phyloP scores from a whole-genome alignment of 2,797 vertebrate species.

The Myotis daubentonii region DNA sequence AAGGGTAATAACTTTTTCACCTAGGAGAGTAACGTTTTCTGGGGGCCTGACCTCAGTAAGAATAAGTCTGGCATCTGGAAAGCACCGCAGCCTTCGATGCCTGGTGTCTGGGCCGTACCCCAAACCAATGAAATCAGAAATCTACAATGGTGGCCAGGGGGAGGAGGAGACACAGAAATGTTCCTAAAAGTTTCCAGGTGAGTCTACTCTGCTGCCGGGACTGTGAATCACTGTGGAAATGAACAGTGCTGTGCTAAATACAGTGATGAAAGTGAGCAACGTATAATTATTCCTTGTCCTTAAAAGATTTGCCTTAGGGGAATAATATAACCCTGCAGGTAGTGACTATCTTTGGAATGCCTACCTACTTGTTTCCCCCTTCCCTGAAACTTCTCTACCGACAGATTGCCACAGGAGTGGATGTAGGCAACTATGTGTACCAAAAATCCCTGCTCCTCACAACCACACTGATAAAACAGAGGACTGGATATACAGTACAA shows the following conservation, averaged over 20 bases:
- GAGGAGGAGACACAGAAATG: background rate
- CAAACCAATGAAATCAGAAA: background rate
- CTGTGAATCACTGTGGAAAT: background rate
- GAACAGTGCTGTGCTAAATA: background rate
- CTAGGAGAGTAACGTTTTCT: background rate
- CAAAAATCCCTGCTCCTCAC: background rate
- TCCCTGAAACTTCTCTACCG: background rate
- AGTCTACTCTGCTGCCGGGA: background rate
- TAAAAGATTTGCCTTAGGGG: background rate
- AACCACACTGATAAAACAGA: background rate
- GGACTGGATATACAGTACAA: background rate
- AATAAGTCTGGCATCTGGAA: background rate
- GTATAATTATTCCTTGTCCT: background rate
- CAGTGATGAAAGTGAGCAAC: background rate
- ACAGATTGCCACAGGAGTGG: background rate
- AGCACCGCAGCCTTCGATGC: background rate
- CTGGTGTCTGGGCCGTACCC: background rate
- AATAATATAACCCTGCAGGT: background rate
- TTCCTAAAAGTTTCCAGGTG: background rate
- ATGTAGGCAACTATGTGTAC: background rate
- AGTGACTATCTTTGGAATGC: background rate
- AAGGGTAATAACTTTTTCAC: background rate
- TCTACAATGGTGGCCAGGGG: background rate
- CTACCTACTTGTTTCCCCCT: background rate
- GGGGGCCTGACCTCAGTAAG: background rate